Conservation (phyloP, 2,113 vertebrate species). For the Ctenodactylus gundi region DNA sequence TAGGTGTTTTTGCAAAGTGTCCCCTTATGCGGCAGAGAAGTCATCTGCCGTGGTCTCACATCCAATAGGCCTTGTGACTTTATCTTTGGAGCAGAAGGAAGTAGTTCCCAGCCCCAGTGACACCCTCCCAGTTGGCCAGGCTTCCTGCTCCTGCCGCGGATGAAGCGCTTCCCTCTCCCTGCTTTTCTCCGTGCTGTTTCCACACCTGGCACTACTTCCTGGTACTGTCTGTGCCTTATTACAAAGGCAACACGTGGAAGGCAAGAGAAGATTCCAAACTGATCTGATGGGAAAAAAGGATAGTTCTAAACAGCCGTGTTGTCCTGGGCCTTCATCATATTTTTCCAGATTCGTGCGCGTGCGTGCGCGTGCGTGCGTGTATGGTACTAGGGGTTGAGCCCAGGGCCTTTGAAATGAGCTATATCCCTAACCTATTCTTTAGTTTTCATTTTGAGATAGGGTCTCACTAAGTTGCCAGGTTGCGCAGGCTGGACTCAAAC, state of each 20-base stretch:
- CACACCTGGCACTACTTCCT: too few relatives aligned
- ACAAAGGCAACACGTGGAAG: not conserved
- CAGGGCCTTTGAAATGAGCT: too few relatives aligned
- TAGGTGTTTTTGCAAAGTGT: not conserved
- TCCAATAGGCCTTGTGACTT: not conserved
- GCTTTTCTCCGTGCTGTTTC: rapidly evolving
- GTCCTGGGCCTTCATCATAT: not conserved
- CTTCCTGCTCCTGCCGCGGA: rapidly evolving
- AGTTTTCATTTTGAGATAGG: too few relatives aligned
- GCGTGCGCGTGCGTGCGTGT: too few relatives aligned
- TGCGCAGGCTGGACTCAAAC: too few relatives aligned
- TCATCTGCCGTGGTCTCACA: not conserved
- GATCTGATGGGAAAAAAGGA: not conserved
- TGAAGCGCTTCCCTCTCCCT: rapidly evolving
- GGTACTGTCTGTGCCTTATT: not conserved
- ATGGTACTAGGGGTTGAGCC: too few relatives aligned
- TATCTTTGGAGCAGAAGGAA: not conserved
- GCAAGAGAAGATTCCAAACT: not conserved
- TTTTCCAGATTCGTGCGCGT: too few relatives aligned
- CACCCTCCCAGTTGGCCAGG: rapidly evolving
- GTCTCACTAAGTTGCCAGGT: too few relatives aligned
- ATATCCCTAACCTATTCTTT: too few relatives aligned
- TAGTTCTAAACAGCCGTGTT: not conserved
- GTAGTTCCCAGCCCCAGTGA: not conserved
- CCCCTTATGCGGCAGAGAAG: not conserved